Percentiles rank a stretch among this genome's conserved stretches.
phyloP scores from a whole-genome alignment of 2,113 vertebrate species.

The Brachyhypopomus gauderio region DNA sequence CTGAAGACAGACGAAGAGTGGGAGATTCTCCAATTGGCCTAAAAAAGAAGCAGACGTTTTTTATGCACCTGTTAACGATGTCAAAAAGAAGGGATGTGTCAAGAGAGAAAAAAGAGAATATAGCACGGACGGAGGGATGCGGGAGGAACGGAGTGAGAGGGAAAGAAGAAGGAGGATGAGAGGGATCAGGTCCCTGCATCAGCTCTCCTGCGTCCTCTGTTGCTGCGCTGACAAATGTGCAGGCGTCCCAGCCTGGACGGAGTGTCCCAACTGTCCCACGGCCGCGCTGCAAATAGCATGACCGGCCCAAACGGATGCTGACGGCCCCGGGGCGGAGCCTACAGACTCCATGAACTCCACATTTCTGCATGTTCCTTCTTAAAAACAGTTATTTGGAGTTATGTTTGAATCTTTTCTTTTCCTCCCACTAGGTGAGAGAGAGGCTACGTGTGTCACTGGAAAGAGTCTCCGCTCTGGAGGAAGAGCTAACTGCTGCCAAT shows the following conservation, averaged over 20 bases:
- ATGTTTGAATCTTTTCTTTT: conserved; percentile 20
- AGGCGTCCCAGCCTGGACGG: too few species aligned
- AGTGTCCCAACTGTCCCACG: too few species aligned
- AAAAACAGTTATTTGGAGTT: too few species aligned
- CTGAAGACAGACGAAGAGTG: neutral
- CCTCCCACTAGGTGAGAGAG: conserved; percentile 81
- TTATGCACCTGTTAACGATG: neutral
- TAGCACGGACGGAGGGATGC: neutral
- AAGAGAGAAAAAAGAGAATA: neutral
- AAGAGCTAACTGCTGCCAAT: conserved; percentile 88
- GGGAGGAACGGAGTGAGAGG: neutral
- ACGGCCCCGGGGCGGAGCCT: too few species aligned
- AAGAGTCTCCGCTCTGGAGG: conserved; percentile 90
- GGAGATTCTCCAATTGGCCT: neutral
- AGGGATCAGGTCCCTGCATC: too few species aligned
- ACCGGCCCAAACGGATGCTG: too few species aligned
- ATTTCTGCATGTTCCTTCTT: too few species aligned
- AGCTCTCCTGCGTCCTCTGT: too few species aligned
- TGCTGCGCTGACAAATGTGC: too few species aligned
- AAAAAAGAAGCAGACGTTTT: neutral
- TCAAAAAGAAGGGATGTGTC: neutral
- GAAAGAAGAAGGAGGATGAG: too few species aligned
- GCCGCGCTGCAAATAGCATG: too few species aligned
- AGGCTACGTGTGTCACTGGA: conserved; percentile 90
- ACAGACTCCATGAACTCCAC: too few species aligned